Evolutionary conservation across 2,113 vertebrate genomes (phyloP).

Genomic region (Syrrhaptes paradoxus): DNA sequence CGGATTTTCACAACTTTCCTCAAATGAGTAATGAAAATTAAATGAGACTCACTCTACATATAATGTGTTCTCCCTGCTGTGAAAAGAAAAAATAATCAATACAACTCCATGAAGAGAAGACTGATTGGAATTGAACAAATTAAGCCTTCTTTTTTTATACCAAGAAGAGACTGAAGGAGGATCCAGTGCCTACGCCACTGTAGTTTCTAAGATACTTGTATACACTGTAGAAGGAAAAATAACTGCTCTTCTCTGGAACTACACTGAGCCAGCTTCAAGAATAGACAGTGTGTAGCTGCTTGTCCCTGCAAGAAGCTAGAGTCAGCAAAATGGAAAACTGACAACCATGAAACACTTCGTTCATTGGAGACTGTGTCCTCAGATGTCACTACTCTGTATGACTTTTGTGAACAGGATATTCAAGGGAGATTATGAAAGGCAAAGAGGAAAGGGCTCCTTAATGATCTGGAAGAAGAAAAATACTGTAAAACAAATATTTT

Average conservation of each 20-base stretch:
- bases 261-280: neutral
- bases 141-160: neutral
- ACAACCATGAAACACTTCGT: neutral
- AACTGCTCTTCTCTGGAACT: neutral
- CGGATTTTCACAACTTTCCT: neutral
- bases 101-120: neutral
- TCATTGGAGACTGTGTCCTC: neutral
- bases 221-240: neutral
- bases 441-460: neutral
- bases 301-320: neutral
- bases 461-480: neutral
- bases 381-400: neutral
- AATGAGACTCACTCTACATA: neutral
- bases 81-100: neutral
- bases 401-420: neutral
- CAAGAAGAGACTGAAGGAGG: neutral
- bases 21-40: neutral
- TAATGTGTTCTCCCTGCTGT: neutral
- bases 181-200: neutral
- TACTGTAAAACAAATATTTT: neutral
- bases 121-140: neutral
- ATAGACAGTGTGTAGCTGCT: neutral
- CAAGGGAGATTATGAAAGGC: neutral
- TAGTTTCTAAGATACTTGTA: neutral
- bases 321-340: neutral